Percentiles rank a stretch among this genome's conserved stretches.
Evolutionary conservation across 2,888 invertebrate species (phyloP).

Genomic region (Cosmia trapezina): DNA sequence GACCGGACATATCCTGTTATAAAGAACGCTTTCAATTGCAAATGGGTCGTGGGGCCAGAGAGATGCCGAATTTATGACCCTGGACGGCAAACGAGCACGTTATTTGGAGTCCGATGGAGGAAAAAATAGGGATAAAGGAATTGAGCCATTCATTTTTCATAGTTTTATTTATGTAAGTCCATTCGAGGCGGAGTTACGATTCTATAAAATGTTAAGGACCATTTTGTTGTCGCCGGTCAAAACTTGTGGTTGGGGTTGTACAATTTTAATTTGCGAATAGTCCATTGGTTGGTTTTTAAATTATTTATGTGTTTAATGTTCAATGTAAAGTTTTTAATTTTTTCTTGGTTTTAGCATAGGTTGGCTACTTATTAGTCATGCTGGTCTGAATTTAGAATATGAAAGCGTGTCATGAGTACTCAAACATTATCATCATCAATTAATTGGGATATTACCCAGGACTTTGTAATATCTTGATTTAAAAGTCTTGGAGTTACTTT

Average conservation of each 20-base stretch:
- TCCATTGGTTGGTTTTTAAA: conserved; percentile 21
- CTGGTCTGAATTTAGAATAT: not conserved
- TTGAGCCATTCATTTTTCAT: conserved; percentile 85
- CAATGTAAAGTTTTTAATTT: not conserved
- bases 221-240: conserved; percentile 49
- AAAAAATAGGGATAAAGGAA: conserved; percentile 84
- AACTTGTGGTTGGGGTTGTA: conserved; percentile 51
- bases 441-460: too few species aligned
- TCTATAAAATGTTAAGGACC: conserved; percentile 75
- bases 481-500: too few species aligned
- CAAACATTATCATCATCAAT: not conserved
- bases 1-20: conserved; percentile 85
- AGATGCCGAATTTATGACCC: conserved; percentile 84
- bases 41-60: conserved; percentile 84
- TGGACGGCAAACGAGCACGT: conserved; percentile 82
- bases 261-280: conserved; percentile 53
- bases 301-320: conserved; percentile 7
- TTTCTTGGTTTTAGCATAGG: not conserved
- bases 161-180: conserved; percentile 85
- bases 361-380: not conserved
- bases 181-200: conserved; percentile 77
- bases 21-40: conserved; percentile 89
- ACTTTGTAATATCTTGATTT: too few species aligned
- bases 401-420: not conserved
- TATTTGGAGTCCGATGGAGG: conserved; percentile 83